Evolutionary conservation across 2,888 invertebrate species (phyloP).

Genomic region (Macaria notata): DNA sequence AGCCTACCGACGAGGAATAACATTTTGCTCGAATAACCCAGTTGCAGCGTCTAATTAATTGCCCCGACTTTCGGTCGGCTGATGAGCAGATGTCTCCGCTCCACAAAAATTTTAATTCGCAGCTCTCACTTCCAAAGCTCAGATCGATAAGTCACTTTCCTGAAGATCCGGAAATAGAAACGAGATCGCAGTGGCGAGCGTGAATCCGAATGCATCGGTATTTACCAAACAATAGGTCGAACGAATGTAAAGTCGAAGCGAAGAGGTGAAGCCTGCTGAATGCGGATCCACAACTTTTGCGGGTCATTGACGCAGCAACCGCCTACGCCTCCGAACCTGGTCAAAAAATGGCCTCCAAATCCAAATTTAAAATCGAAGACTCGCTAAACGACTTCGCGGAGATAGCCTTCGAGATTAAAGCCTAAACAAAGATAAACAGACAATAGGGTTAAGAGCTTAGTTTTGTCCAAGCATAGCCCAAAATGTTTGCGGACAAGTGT

Average conservation of each 20-base stretch:
- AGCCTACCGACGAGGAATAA: constrained; percentile 71
- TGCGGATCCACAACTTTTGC: constrained; percentile 78
- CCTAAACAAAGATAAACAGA: constrained; percentile 45
- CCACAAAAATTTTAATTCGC: constrained; percentile 29
- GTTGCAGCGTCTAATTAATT: constrained; percentile 30
- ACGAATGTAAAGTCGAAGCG: constrained; percentile 49
- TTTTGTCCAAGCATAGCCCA: constrained; percentile 62
- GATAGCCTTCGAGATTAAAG: constrained; percentile 30
- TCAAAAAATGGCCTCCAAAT: constrained; percentile 51
- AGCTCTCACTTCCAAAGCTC: constrained; percentile 10
- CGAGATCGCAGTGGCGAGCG: constrained; percentile 4
- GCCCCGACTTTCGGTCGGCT: neutral
- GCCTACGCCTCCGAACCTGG: constrained; percentile 67
- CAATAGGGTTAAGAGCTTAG: constrained; percentile 54
- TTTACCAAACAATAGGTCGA: constrained; percentile 48
- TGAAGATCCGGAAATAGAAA: constrained; percentile 30
- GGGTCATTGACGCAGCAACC: constrained; percentile 79
- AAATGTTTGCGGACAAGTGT: constrained; percentile 73
- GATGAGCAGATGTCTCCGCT: constrained; percentile 9
- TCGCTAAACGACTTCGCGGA: constrained; percentile 26
- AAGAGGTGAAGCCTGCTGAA: constrained; percentile 66
- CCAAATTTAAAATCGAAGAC: constrained; percentile 21
- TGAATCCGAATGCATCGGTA: constrained; percentile 27
- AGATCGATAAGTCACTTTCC: constrained; percentile 29
- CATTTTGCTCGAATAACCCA: constrained; percentile 61